These are phyloP conservation scores for Eupithecia subfuscata DNA, from an alignment of 2,888 invertebrate genomes.

Conservation along the genomic window DNA sequence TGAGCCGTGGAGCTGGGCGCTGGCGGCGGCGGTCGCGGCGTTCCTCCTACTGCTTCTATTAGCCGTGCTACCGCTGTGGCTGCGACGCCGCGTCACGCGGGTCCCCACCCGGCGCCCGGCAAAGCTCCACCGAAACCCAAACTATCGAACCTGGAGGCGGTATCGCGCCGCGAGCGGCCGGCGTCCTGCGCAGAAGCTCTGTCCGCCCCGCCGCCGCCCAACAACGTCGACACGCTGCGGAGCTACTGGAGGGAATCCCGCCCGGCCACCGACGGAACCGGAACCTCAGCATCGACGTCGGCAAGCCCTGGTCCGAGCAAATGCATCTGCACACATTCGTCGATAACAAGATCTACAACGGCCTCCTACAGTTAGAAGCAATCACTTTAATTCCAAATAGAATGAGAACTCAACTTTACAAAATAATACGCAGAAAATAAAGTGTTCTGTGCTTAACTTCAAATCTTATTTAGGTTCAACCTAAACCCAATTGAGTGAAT, in stretches of 20 bases:
- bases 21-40: slow-evolving; percentile 56
- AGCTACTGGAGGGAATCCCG: slow-evolving; percentile 95
- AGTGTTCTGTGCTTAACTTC: too few relatives aligned
- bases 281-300: slow-evolving; percentile 89
- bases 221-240: slow-evolving; percentile 95
- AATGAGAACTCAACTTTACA: too few relatives aligned
- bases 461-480: too few relatives aligned
- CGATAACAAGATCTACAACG: slow-evolving; percentile 94
- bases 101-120: slow-evolving; percentile 49
- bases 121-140: slow-evolving; percentile 86
- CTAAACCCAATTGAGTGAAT: too few relatives aligned
- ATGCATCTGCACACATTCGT: slow-evolving; percentile 91
- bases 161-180: slow-evolving; percentile 84
- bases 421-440: too few relatives aligned
- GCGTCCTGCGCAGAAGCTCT: slow-evolving; percentile 89
- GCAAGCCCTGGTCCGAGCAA: slow-evolving; percentile 93
- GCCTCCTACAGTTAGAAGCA: slow-evolving; percentile 57
- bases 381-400: too few relatives aligned
- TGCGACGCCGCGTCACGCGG: slow-evolving; percentile 47
- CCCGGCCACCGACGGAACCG: slow-evolving; percentile 92
- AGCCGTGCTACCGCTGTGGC: slow-evolving; percentile 50
- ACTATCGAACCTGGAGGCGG: slow-evolving; percentile 87
- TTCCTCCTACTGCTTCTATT: slow-evolving; percentile 57
- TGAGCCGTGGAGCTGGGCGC: slow-evolving; percentile 62
- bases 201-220: slow-evolving; percentile 72